These are phyloP conservation scores for Dryoscopus gambensis DNA, from an alignment of 2,113 vertebrate species.

Conservation along the genomic window DNA sequence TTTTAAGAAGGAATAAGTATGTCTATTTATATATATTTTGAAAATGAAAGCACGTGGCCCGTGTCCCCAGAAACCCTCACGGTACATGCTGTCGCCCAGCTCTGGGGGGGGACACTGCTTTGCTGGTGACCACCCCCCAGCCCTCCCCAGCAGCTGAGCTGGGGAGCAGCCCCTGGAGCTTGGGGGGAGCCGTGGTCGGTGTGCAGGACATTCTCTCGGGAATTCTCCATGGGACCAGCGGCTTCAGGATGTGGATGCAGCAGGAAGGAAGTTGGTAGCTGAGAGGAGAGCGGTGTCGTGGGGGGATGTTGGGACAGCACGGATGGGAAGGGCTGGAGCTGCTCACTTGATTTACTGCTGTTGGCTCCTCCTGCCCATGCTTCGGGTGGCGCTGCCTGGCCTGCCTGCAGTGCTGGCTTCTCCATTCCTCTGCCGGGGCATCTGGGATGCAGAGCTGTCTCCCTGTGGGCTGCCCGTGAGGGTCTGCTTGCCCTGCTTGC, in stretches of 20 bases:
- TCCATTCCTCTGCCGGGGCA: neutral
- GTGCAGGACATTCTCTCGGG: neutral
- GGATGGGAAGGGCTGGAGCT: neutral
- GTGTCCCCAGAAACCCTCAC: neutral
- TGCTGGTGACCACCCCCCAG: neutral
- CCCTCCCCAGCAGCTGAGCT: neutral
- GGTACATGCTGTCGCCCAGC: neutral
- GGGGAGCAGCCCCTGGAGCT: neutral
- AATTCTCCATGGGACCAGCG: neutral
- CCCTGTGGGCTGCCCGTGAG: neutral
- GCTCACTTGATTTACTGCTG: neutral
- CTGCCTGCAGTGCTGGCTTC: neutral
- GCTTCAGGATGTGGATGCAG: neutral
- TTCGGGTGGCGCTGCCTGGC: neutral
- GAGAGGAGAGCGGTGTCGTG: accelerated
- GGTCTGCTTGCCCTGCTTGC: neutral
- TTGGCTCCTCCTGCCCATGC: neutral
- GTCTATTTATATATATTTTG: conserved; percentile 47
- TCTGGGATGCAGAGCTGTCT: neutral
- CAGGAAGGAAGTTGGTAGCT: neutral
- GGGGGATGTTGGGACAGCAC: neutral
- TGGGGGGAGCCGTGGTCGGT: neutral
- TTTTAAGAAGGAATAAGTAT: conserved; percentile 21
- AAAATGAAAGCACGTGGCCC: conserved; percentile 13
- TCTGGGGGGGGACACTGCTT: neutral